Evolutionary conservation across 2,797 vertebrate species (phyloP), one percentile per base, ranked within the genome.

Genomic region (Myotis daubentonii): DNA sequence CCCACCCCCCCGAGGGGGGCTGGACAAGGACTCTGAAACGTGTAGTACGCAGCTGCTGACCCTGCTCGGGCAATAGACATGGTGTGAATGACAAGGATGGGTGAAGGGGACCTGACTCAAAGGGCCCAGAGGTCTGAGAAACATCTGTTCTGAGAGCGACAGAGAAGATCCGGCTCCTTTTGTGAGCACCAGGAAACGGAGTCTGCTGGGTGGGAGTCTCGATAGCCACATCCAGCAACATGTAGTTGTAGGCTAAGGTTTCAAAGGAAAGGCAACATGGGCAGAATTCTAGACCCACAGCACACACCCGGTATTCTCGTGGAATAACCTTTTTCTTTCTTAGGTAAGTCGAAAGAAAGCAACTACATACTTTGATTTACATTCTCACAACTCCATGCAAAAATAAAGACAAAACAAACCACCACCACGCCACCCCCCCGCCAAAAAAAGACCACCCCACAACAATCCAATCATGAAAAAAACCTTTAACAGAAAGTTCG

Each of bases 291-390:
- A 68, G 75, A 20, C 11, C 15, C 1, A 11, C 30, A 38, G 15
- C 23, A 28, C 30, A 57, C 33, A 11, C 0, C 10, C 0, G 30
- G 47, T 13, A 36, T 30, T 75, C 55, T 85, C 25, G 3, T 1
- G 28, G 62, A 55, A 55, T 8, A 19, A 33, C 5, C 53, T 28
- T 72, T 51, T 71, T 72, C 62, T 33, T 83, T 19, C 28, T 79
- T 78, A 60, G n/a, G 55, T 68, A 87, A 60, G 25, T 83, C 66
- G n/a, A 55, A 91, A 74, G 36, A 87, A 82, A 95, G 28, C 62
- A 68, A 51, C n/a, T n/a, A 38, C 20, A 89, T 78, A 84, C 33
- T 55, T 55, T 91, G 62, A 74, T 51, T 75, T 36, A 57, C 66
- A 75, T 57, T 36, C 78, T 86, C 60, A 70, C 19, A 30, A 86